These are phyloP conservation scores for Mycteria americana DNA, from an alignment of 2,797 vertebrate species.

Conservation along the genomic window DNA sequence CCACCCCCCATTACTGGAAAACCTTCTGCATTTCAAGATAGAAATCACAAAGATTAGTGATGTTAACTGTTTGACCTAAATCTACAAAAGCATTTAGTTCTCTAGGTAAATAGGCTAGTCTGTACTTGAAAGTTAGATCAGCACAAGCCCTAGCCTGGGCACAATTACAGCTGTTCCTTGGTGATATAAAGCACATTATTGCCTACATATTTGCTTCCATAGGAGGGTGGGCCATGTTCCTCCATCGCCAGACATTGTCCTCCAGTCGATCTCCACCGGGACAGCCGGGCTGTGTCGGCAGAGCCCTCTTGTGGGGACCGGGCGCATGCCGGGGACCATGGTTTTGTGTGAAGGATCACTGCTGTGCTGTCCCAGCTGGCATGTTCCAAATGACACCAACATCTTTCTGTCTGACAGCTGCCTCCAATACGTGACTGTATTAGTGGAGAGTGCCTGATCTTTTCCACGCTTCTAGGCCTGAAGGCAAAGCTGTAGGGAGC, in stretches of 20 bases:
- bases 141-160: not conserved
- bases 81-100: not conserved
- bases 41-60: not conserved
- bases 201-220: rapidly evolving
- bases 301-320: not conserved
- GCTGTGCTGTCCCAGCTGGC: not conserved
- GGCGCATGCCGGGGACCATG: rapidly evolving
- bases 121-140: not conserved
- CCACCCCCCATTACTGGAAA: not conserved
- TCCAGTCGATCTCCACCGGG: not conserved
- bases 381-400: not conserved
- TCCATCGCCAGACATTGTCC: not conserved
- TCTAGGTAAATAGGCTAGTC: not conserved
- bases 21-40: not conserved
- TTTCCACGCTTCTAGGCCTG: not conserved
- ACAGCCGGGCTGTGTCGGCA: not conserved
- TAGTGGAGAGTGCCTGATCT: not conserved
- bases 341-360: not conserved
- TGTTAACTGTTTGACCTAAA: not conserved
- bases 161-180: not conserved
- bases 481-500: not conserved
- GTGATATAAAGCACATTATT: rapidly evolving
- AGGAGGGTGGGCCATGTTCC: not conserved
- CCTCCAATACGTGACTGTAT: rapidly evolving
- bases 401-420: not conserved